Base-by-base conservation (phyloP, 35 echinoderm and acorn worm species). In the Apostichopus japonicus region DNA sequence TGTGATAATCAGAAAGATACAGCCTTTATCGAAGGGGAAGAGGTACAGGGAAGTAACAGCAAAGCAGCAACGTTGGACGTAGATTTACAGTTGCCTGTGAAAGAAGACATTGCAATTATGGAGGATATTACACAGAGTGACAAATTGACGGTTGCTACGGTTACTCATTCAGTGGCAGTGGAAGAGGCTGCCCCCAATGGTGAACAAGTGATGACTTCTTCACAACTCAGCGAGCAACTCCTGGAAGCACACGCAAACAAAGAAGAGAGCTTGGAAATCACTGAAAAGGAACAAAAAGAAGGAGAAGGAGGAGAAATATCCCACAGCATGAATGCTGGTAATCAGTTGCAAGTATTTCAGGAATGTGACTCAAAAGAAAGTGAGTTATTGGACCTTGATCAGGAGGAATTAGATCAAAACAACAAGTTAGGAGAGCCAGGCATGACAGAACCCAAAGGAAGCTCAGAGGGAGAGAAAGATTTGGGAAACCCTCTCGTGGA, bases 351-450 rank as follows among this genome's bases (percentile, higher is more conserved):
- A 52, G 17, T 83, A 83, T 83, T 54, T 83, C 51, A 83, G 79
- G 79, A 83, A 83, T 83, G 53, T n/a, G 54, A 83, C 10, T 54
- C 79, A 83, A 54, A 84, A 56, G 81, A n/a, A 84, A n/a, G 14
- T 84, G 6, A 84, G 23, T 84, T 23, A 11, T 58, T 58, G 11
- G 54, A 84, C 81, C 54, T 84, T 84, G 53, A 84, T 84, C 33
- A 44, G 33, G 21, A 54, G 55, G 55, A 84, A 15, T 84, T 84
- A n/a, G 54, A 84, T 84, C 54, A 57, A 84, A 84, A 84, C 55
- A 84, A 84, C 55, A 84, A 84, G 6, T 84, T 16, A 9, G 54
- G 57, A 58, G 81, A 83, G 51, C n/a, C 8, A 17, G 51, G 24
- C 7, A n/a, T 53, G 24, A 19, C 21, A n/a, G 81, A 57, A 54